Conservation (phyloP, 2,888 invertebrate species). For the Drosophila robusta region DNA sequence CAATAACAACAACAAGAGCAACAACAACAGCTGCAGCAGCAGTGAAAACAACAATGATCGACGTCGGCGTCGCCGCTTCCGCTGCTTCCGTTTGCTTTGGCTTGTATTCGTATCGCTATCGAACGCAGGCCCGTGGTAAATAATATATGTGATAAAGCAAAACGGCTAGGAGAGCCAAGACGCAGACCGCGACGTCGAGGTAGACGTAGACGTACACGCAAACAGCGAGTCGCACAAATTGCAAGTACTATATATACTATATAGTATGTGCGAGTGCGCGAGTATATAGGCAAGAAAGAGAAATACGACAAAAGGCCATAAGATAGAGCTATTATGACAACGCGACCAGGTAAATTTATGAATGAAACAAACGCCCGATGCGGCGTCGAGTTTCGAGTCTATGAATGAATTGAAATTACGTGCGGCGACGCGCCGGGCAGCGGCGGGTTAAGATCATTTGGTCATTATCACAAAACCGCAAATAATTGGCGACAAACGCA, state of each 20-base stretch:
- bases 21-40: constrained; percentile 39
- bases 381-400: constrained; percentile 52
- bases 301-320: constrained; percentile 47
- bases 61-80: constrained; percentile 71
- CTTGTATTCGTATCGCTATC: constrained; percentile 54
- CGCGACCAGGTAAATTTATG: constrained; percentile 78
- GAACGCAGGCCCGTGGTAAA: constrained; percentile 45
- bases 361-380: constrained; percentile 58
- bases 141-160: constrained; percentile 59
- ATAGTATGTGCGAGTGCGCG: constrained; percentile 15
- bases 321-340: constrained; percentile 78
- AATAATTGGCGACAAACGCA: constrained; percentile 79
- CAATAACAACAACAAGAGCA: constrained; percentile 29
- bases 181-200: constrained; percentile 9
- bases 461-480: constrained; percentile 81
- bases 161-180: constrained; percentile 20
- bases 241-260: constrained; percentile 17
- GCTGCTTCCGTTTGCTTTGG: constrained; percentile 78
- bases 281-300: constrained; percentile 35
- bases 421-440: constrained; percentile 51
- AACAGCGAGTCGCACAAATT: constrained; percentile 30
- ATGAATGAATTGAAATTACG: constrained; percentile 82
- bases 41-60: constrained; percentile 65
- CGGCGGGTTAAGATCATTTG: constrained; percentile 71
- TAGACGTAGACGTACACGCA: constrained; percentile 4